Percentiles rank a stretch among this genome's conserved stretches.
Conservation (phyloP, 2,888 invertebrate genomes). For the Cosmopolites sordidus region DNA sequence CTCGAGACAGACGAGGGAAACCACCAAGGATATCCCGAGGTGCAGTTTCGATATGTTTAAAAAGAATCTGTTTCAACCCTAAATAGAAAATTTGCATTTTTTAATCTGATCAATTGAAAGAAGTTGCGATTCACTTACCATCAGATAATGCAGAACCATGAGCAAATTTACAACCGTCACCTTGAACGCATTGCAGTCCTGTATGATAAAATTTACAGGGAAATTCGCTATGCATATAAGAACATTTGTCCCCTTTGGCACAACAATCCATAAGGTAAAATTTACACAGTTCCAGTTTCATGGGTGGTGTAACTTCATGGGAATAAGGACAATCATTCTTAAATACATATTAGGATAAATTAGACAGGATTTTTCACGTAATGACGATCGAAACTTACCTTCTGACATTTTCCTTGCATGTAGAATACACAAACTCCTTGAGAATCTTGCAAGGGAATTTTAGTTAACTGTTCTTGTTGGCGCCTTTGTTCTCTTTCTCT, state of each 20-base stretch:
- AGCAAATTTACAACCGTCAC: slow-evolving; percentile 86
- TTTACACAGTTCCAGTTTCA: slow-evolving; percentile 92
- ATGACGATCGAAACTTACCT: slow-evolving; percentile 43
- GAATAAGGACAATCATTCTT: slow-evolving; percentile 82
- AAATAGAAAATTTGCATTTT: not conserved
- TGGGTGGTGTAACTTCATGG: slow-evolving; percentile 75
- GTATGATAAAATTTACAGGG: slow-evolving; percentile 97
- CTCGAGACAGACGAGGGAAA: slow-evolving; percentile 76
- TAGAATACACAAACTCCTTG: slow-evolving; percentile 78
- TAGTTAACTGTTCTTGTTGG: slow-evolving; percentile 49
- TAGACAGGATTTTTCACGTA: not conserved
- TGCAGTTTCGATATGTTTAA: slow-evolving; percentile 80
- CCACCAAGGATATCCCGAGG: slow-evolving; percentile 90
- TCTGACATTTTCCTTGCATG: slow-evolving; percentile 85
- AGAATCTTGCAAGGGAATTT: slow-evolving; percentile 55
- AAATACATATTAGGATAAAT: slow-evolving; percentile 37
- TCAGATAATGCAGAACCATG: slow-evolving; percentile 85
- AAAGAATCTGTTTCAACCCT: slow-evolving; percentile 47
- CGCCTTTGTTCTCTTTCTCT: slow-evolving; percentile 30
- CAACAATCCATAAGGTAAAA: slow-evolving; percentile 95
- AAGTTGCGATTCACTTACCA: slow-evolving; percentile 47
- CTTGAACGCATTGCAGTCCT: slow-evolving; percentile 75
- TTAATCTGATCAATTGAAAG: too few relatives aligned
- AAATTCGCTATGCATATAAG: slow-evolving; percentile 95
- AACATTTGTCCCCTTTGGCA: slow-evolving; percentile 90